These are phyloP conservation scores for Chesias legatella DNA, from an alignment of 2,888 invertebrate genomes.

Conservation along the genomic window DNA sequence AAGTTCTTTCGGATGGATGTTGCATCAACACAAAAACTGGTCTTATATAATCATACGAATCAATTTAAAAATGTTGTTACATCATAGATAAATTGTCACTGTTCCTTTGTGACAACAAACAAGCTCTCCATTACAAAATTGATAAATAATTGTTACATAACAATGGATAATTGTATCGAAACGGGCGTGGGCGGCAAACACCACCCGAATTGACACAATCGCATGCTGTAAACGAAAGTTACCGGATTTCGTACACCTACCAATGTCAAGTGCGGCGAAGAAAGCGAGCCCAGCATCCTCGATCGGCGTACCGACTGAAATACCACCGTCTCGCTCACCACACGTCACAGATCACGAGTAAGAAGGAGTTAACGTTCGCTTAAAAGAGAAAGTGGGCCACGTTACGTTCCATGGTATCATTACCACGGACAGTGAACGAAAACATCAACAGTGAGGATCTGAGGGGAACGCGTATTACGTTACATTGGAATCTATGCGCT, in stretches of 20 bases:
- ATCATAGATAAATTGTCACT: slow-evolving; percentile 25
- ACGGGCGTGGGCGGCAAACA: slow-evolving; percentile 39
- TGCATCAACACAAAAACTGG: too few species aligned
- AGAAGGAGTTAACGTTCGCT: slow-evolving; percentile 68
- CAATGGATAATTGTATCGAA: slow-evolving; percentile 58
- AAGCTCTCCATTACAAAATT: slow-evolving; percentile 47
- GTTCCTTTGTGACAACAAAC: slow-evolving; percentile 27
- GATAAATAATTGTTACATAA: slow-evolving; percentile 58
- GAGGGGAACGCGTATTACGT: slow-evolving; percentile 27
- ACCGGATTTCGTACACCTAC: slow-evolving; percentile 72
- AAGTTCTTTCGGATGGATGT: too few species aligned
- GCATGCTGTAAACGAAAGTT: slow-evolving; percentile 70
- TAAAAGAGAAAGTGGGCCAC: slow-evolving; percentile 81
- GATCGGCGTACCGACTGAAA: slow-evolving; percentile 50
- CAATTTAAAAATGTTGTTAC: slow-evolving; percentile 10
- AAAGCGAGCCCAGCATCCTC: slow-evolving; percentile 73
- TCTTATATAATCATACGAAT: not conserved
- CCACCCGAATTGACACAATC: slow-evolving; percentile 52
- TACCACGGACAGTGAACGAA: slow-evolving; percentile 77
- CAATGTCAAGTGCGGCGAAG: slow-evolving; percentile 78
- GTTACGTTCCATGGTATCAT: slow-evolving; percentile 77
- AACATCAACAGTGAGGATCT: slow-evolving; percentile 66
- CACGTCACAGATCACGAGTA: slow-evolving; percentile 36
- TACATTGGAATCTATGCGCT: slow-evolving; percentile 36
- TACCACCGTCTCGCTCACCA: slow-evolving; percentile 61